Evolutionary conservation across 2,888 invertebrate species (phyloP), one percentile per base, ranked within the genome.

Genomic region (Cantharis rustica): DNA sequence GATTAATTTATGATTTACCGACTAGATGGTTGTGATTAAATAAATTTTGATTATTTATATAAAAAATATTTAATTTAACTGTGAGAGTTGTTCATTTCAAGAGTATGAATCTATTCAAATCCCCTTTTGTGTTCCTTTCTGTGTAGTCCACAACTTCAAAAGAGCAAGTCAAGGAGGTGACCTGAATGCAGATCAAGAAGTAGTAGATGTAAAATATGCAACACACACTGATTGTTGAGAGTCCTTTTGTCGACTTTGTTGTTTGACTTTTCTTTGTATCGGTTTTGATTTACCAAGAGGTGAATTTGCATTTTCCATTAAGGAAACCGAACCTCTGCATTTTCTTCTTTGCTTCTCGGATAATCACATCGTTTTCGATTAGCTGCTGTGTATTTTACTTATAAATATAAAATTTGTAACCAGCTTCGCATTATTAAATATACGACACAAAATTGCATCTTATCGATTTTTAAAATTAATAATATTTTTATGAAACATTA

Each of bases 101-200:
- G 78, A 77, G 76, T 75, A 68, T 71, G 68, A 69, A 73, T 77
- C 79, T 77, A 81, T 82, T 81, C 79, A 80, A 75, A 78, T 71
- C 77, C 82, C 79, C 81, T 78, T 82, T 81, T 82, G 81, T 80
- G 80, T 78, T 66, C 63, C 66, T 23, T 78, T 73, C 73, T 76
- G 72, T 74, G 72, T 69, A 79, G 77, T 77, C 77, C 79, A 75
- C 70, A 71, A 80, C 85, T 83, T 87, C 87, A 87, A 87, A 87
- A 87, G 87, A 86, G 85, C 86, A 86, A 85, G 83, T 83, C 83
- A 84, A 85, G 83, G 83, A 84, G 85, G 83, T 85, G 86, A 85
- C 85, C 85, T 86, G 87, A 87, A 87, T 87, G 87, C 86, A 86
- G 86, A 87, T 86, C 84, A 84, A 80, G 84, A 80, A 82, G 81